Percentiles rank a stretch among this genome's conserved stretches.
Evolutionary conservation across 2,888 invertebrate genomes (phyloP).

Genomic region (Archaeoteleia sp.): DNA sequence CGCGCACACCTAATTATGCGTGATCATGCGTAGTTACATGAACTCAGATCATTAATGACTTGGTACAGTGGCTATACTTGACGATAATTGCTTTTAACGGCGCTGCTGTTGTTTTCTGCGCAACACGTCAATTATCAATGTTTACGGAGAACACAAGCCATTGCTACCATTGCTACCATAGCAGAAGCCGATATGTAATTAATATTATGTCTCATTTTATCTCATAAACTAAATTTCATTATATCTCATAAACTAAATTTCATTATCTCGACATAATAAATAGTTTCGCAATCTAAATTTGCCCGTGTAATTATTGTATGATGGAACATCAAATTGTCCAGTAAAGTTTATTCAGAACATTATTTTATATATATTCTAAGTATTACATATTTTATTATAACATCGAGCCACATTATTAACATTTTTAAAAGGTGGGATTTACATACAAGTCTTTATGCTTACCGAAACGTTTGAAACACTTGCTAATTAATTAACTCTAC

Average conservation of each 20-base stretch:
- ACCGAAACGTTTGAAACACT: too few relatives aligned
- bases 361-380: too few relatives aligned
- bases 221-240: slow-evolving; percentile 46
- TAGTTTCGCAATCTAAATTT: slow-evolving; percentile 43
- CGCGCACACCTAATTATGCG: slow-evolving; percentile 51
- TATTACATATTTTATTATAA: too few relatives aligned
- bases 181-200: slow-evolving; percentile 14
- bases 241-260: slow-evolving; percentile 44
- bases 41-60: slow-evolving; percentile 53
- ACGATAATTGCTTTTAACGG: slow-evolving; percentile 47
- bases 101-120: slow-evolving; percentile 47
- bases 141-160: slow-evolving; percentile 6
- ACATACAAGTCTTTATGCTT: too few relatives aligned
- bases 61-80: slow-evolving; percentile 42
- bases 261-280: slow-evolving; percentile 36
- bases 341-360: slow-evolving; percentile 3
- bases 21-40: slow-evolving; percentile 49
- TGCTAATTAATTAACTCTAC: too few relatives aligned
- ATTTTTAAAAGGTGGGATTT: too few relatives aligned
- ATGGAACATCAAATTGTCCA: slow-evolving; percentile 12
- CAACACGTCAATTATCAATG: slow-evolving; percentile 50
- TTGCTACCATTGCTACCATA: slow-evolving; percentile 23
- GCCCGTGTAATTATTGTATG: slow-evolving; percentile 27
- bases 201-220: slow-evolving; percentile 38
- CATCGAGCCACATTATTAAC: too few relatives aligned